Percentiles rank a stretch among this genome's conserved stretches.
These are phyloP conservation scores for Calidris pugnax DNA, from an alignment of 2,113 vertebrate species.

Conservation along the genomic window DNA sequence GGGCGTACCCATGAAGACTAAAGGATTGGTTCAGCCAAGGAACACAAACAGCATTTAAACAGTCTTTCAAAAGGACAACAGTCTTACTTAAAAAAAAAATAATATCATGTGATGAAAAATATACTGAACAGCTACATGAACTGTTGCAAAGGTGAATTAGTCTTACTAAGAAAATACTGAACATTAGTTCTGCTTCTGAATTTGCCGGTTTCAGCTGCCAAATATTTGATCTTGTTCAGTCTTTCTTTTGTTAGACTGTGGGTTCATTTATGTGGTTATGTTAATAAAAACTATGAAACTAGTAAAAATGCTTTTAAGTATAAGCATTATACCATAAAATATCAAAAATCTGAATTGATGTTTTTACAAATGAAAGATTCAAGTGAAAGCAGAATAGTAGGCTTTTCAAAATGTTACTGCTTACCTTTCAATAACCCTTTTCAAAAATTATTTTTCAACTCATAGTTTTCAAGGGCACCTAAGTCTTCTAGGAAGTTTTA, in stretches of 20 bases:
- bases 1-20: background rate
- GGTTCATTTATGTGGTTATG: background rate
- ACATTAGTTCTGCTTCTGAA: background rate
- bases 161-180: background rate
- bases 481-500: background rate
- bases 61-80: background rate
- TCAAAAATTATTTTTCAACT: background rate
- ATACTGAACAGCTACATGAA: background rate
- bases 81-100: background rate
- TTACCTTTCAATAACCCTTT: background rate
- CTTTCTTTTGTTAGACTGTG: background rate
- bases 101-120: background rate
- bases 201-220: slow-evolving; percentile 6
- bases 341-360: background rate
- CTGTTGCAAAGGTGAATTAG: background rate
- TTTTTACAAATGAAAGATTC: background rate
- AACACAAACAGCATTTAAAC: background rate
- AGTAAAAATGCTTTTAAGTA: background rate
- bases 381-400: background rate
- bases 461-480: background rate
- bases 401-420: background rate
- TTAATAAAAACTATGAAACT: background rate
- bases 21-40: background rate
- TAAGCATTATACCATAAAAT: background rate
- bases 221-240: background rate